Evolutionary conservation across 2,797 vertebrate species (phyloP), one percentile per base, ranked within the genome.

Genomic region (Taenioides sp.): DNA sequence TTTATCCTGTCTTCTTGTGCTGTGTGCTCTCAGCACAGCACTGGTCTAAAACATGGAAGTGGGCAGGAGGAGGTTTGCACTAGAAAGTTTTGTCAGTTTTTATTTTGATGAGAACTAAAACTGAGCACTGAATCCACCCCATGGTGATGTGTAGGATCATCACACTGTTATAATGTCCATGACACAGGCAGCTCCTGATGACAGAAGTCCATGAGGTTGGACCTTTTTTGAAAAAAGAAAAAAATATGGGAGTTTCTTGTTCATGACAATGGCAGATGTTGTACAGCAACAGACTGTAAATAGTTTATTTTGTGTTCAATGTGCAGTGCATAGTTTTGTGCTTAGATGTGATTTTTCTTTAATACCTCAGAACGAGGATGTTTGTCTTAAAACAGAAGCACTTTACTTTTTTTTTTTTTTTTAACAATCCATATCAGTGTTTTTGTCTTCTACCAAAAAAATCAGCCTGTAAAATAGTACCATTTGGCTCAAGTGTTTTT

Each of bases 331-430:
- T 94, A 91, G 91, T 93, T 89, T 81, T 89, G 57, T 92, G 82
- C 78, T 89, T 91, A 81, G 78, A 78, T 93, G 89, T 92, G 83
- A 87, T 88, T 87, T 95, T 94, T 94, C 94, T 92, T 87, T 81
- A 65, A 93, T 94, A 94, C 93, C 93, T 97, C 94, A 93, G 87
- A 84, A 76, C 82, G 92, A 95, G 95, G 94, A 93, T 79, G 83
- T 94, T 89, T 83, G 80, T 92, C 90, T 91, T 25, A 89, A 88
- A 69, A 95, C 91, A 87, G 95, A 97, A 96, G 97, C 98, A 99
- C 97, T 99, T 99, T 98, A 97, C 95, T 95, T 92, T 89, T 67
- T 77, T 40, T 82, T 95, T 95, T 92, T 89, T 67, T 77, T 43
- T 82, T 81, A 84, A 87, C 85, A 87, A 88, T 91, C 88, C 90